Base-by-base conservation (phyloP, 53 echinoderm and acorn worm genomes). In the Stichopus horrens region DNA sequence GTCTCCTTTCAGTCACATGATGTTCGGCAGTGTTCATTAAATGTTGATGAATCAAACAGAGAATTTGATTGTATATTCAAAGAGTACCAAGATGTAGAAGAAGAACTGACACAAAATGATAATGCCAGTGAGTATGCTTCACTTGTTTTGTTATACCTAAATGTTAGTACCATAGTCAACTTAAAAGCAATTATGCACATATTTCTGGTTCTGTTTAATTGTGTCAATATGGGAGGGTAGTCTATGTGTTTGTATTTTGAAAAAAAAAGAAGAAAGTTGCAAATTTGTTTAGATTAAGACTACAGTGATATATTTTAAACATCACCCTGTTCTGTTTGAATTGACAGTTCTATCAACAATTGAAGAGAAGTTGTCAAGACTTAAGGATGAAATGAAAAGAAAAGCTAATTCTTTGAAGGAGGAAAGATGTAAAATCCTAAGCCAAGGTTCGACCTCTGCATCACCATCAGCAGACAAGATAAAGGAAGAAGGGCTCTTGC, bases 301-400 rank as follows among this genome's bases (percentile, higher is more conserved):
- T 37, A 37, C 37, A 37, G 37, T 37, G 37, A 2, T 37, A 37
- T 37, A 0, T 37, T 37, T 37, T 37, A 37, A 37, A 37, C n/a
- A 37, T 74, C 74, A 53, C 1, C 7, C 52, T 52, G 55, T 77
- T 77, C 77, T 77, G 7, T 77, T 77, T 7, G 6, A 21, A 21
- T 21, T 21, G 18, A 57, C 58, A 58, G 71, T 71, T 20, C 18
- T 71, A 71, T 10, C 9, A 57, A 58, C 11, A 21, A 20, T 81
- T 6, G 57, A 81, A 54, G 54, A 56, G 21, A 58, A 19, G 13
- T 56, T 56, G 21, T 21, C n/a, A 14, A 56, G 21, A 23, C 58
- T 81, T 6, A 56, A 81, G 13, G 54, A 81, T 9, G 53, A 20
- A 57, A n/a, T 81, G 81, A 81, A 81, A 81, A 22, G 13, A 57